A percentile compares a stretch with the other conserved stretches of the same genome.
phyloP scores from a whole-genome alignment of 2,888 invertebrate species.

The Stictocephala bisonia region DNA sequence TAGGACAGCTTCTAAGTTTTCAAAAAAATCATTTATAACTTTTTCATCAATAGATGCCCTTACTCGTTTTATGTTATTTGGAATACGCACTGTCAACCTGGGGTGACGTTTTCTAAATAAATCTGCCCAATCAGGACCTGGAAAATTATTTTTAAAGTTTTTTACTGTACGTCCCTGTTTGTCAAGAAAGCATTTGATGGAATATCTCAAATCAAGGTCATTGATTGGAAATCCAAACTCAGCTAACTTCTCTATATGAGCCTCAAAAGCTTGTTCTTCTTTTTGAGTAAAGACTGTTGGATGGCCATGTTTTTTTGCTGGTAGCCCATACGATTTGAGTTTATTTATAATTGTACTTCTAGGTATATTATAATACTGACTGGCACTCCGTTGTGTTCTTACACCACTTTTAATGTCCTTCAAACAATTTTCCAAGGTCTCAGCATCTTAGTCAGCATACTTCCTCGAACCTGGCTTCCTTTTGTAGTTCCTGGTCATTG shows the following conservation, averaged over 20 bases:
- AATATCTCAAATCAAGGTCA: slow-evolving; percentile 42
- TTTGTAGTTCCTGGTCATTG: slow-evolving; percentile 30
- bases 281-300: slow-evolving; percentile 52
- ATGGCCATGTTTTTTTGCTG: slow-evolving; percentile 39
- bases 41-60: slow-evolving; percentile 51
- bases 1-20: slow-evolving; percentile 47
- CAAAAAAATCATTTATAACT: slow-evolving; percentile 52
- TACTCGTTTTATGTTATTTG: slow-evolving; percentile 55
- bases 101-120: slow-evolving; percentile 52
- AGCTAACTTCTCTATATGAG: slow-evolving; percentile 52
- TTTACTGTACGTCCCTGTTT: slow-evolving; percentile 13
- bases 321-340: slow-evolving; percentile 51
- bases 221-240: slow-evolving; percentile 59
- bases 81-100: slow-evolving; percentile 47
- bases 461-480: slow-evolving; percentile 47
- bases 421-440: slow-evolving; percentile 47
- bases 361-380: slow-evolving; percentile 47
- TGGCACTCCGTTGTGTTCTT: slow-evolving; percentile 50
- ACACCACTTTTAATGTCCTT: slow-evolving; percentile 35
- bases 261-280: slow-evolving; percentile 56
- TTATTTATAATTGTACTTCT: slow-evolving; percentile 52
- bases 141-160: slow-evolving; percentile 57
- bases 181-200: slow-evolving; percentile 30
- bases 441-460: slow-evolving; percentile 50
- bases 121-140: slow-evolving; percentile 57